phyloP scores from a whole-genome alignment of 2,113 vertebrate genomes.

The Onychostruthus taczanowskii region DNA sequence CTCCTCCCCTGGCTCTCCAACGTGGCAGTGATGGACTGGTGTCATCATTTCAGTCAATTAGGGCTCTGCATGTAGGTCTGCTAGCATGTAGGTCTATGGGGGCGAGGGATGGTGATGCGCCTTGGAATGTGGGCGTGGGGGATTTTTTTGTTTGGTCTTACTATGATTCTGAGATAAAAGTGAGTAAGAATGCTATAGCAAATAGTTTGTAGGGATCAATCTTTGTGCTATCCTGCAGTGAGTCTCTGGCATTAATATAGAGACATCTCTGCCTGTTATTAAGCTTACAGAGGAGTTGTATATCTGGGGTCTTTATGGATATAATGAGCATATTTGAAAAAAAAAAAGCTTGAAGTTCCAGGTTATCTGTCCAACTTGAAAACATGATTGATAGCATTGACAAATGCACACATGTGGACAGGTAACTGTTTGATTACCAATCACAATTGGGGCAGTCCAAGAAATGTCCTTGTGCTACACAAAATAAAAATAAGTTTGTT shows the following conservation, averaged over 20 bases:
- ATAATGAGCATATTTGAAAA: neutral
- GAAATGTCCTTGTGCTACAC: neutral
- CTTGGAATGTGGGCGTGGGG: neutral
- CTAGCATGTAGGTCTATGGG: neutral
- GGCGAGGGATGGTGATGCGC: fast-evolving
- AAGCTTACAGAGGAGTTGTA: neutral
- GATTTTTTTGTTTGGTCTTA: neutral
- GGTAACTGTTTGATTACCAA: neutral
- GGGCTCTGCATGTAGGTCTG: too few relatives aligned
- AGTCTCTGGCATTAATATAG: neutral
- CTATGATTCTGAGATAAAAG: neutral
- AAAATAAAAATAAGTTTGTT: neutral
- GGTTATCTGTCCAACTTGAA: neutral
- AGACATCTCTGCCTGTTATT: neutral
- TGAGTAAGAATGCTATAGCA: neutral
- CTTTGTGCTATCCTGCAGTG: neutral
- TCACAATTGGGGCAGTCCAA: neutral
- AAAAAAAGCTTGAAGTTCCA: neutral
- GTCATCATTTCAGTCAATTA: neutral
- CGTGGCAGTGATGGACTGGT: neutral
- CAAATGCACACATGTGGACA: too few relatives aligned
- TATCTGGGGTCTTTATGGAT: neutral
- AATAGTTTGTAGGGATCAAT: neutral
- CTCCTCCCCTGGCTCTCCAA: neutral
- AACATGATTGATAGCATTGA: fast-evolving